Evolutionary conservation across 2,797 vertebrate genomes (phyloP), one percentile per base, ranked within the genome.

Genomic region (Ptychobarbus kaznakovi): DNA sequence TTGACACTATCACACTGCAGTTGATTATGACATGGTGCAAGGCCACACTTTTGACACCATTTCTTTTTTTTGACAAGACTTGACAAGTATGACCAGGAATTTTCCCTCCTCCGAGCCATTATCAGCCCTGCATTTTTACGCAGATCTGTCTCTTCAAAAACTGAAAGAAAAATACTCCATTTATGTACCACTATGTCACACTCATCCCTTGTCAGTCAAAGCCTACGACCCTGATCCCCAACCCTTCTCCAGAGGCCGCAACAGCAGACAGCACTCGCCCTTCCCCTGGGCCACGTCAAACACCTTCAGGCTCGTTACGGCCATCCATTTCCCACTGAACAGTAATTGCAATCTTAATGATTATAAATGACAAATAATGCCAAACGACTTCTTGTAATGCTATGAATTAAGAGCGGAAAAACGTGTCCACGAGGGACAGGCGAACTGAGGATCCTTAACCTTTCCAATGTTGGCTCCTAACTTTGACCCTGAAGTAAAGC

Each of bases 401-500:
- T 61, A 9, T 85, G 65, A 80, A 63, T n/a, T 18, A 38, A 32
- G 58, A 53, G 42, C 35, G 35, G 63, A 69, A 84, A 83, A 83
- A 66, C 1, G 0, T 13, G 22, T 75, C 58, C 49, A 38, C 12
- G 7, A 80, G 63, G 79, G 79, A 49, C 63, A n/a, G 63, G 20
- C 10, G 3, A 79, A 80, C 42, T 28, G 18, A 73, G 42, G 66
- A n/a, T 42, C 42, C 83, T 80, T 78, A 84, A 84, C 65, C 75
- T 78, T 38, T 69, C 63, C 38, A 49, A 28, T 20, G 42, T 44
- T 46, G 44, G n/a, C 78, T 80, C 15, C 69, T 80, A 85, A 80
- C 56, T 80, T 49, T 74, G 77, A 85, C 84, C 84, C 83, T 25
- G 42, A 63, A 82, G 76, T 85, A 80, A 85, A 85, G 79, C 83